Base-by-base conservation (phyloP, 2,113 vertebrate genomes). In the Rhombomys opimus region DNA sequence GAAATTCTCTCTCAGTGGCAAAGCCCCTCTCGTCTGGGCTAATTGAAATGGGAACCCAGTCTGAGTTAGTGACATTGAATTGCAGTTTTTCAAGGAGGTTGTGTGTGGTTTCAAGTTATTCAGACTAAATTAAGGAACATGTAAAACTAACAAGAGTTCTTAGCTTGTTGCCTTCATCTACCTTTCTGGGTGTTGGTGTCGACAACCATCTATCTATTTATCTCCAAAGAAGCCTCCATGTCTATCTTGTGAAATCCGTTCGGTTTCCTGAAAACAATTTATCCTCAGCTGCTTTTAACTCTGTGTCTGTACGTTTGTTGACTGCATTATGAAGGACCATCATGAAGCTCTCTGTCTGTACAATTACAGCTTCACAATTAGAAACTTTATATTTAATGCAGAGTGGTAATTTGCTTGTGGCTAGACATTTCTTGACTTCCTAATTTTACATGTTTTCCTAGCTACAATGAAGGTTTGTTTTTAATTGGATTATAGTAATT, bases 181-280 rank as follows among this genome's bases (percentile, higher is more conserved):
- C 41, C 63, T 78, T 90, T 61, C 25, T 92, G 25, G 52, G 70
- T 70, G 17, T 87, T 96, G 67, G 3, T 80, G n/a, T 78, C 17
- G 50, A 38, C 35, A 46, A 46, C 9, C 52, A 25, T 67, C 17
- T 87, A 59, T 85, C 41, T 67, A 27, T 9, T 41, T 72, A 59
- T 46, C 18, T 72, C 30, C 38, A 10, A 25, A 32, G 72, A 17
- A 14, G 4, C 12, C 8, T 85, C 17, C 82, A 0, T 63, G 7
- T 90, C 20, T 87, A 15, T 68, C 35, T 87, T 78, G 41, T 20
- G 75, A 84, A 84, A 52, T 80, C 88, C 27, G 92, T 76, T 76
- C 76, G 50, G 27, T 27, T 90, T 93, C 68, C 87, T 87, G 27
- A 93, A 97, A 97, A 90, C 52, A 77, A 77, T 81, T 92, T 89